Evolutionary conservation across 1,140 invertebrate species (phyloP).

Genomic region (Drosophila saltans): DNA sequence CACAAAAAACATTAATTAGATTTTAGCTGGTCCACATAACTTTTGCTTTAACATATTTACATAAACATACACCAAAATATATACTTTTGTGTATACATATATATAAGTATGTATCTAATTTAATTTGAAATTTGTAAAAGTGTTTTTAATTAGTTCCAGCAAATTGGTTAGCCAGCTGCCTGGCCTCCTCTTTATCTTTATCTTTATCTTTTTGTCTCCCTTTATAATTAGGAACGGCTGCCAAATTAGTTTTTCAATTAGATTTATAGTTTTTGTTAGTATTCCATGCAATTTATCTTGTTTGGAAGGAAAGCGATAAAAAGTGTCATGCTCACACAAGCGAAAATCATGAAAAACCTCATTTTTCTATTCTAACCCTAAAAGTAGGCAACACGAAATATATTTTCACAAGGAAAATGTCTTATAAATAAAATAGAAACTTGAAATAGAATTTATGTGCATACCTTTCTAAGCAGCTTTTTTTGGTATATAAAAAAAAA

Average conservation of each 20-base stretch:
- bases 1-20: conserved; percentile 52
- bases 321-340: conserved; percentile 19
- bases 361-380: conserved; percentile 1
- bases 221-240: conserved; percentile 28
- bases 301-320: not conserved
- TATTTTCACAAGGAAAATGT: too few species aligned
- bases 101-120: not conserved
- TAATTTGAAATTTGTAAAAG: conserved; percentile 46
- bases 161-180: conserved; percentile 59
- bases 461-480: not conserved
- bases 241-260: conserved; percentile 73
- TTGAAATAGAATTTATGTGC: not conserved
- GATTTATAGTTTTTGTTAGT: conserved; percentile 67
- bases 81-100: conserved; percentile 5
- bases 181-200: not conserved
- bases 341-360: conserved; percentile 2
- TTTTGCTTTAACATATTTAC: conserved; percentile 47
- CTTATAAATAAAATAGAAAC: too few species aligned
- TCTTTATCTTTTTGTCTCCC: not conserved
- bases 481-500: too few species aligned
- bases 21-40: conserved; percentile 30
- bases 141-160: conserved; percentile 77
- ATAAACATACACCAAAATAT: conserved; percentile 40
- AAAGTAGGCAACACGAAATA: not conserved
- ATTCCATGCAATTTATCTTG: conserved; percentile 13